phyloP scores from a whole-genome alignment of 2,113 vertebrate species.

The Hippocampus comes region DNA sequence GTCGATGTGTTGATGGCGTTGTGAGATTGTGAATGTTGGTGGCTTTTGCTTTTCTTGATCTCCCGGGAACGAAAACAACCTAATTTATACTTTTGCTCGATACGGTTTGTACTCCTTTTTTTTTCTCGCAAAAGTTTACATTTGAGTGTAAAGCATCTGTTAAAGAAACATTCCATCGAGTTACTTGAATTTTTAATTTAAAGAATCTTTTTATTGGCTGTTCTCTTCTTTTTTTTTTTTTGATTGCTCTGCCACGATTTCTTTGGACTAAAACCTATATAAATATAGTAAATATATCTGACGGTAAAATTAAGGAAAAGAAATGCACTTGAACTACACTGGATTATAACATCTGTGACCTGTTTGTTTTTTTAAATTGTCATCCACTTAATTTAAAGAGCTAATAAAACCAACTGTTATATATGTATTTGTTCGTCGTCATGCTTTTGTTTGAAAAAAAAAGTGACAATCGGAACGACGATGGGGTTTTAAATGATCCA shows the following conservation, averaged over 20 bases:
- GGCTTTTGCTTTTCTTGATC: constrained; percentile 74
- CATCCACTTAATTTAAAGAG: constrained; percentile 98
- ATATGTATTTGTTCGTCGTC: constrained; percentile 80
- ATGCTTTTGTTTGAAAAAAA: constrained; percentile 49
- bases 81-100: constrained; percentile 71
- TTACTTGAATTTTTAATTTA: constrained; percentile 99
- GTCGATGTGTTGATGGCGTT: constrained; percentile 89
- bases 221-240: constrained; percentile 21
- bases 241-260: constrained; percentile 74
- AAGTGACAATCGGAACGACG: too few relatives aligned
- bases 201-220: constrained; percentile 76
- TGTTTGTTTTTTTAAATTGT: constrained; percentile 91
- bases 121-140: constrained; percentile 92
- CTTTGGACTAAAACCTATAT: constrained; percentile 82
- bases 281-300: constrained; percentile 74
- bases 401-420: constrained; percentile 94
- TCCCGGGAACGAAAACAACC: constrained; percentile 68
- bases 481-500: too few relatives aligned
- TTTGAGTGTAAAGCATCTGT: constrained; percentile 83
- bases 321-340: constrained; percentile 99
- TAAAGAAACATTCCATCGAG: constrained; percentile 95
- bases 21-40: constrained; percentile 98
- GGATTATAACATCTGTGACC: constrained; percentile 98
- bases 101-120: constrained; percentile 81
- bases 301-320: constrained; percentile 84